Conservation (phyloP, 2,888 invertebrate genomes). For the Pristionchus maxplancki region DNA sequence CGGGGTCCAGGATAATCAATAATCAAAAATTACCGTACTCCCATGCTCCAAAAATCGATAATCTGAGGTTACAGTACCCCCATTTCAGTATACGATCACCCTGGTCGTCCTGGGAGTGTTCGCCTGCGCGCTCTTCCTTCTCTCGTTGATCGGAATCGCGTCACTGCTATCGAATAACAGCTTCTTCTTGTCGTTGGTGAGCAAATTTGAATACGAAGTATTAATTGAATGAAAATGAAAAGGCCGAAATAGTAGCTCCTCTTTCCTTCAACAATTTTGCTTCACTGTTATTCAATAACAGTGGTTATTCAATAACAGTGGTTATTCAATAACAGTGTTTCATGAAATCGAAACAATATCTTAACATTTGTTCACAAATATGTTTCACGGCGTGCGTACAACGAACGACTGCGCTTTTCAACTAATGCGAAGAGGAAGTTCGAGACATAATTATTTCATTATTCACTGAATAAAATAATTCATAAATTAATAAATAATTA, state of each 20-base stretch:
- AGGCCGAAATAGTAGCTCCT: no score
- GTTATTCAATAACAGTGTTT: no score
- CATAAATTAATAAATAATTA: background rate
- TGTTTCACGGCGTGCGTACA: background rate
- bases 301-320: no score
- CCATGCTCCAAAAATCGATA: background rate
- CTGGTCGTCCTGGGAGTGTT: conserved; percentile 12
- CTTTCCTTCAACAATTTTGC: no score
- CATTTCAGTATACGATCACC: conserved; percentile 48
- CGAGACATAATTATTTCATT: no score
- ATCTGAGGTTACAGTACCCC: background rate
- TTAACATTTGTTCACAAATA: no score
- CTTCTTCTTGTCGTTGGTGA: conserved; percentile 49
- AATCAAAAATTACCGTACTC: no score
- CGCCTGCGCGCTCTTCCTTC: conserved; percentile 28
- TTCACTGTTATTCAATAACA: no score
- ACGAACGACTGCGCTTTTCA: background rate
- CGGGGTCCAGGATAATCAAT: no score
- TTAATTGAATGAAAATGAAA: no score
- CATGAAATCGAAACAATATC: no score
- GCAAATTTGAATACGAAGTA: no score
- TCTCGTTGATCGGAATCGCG: conserved; percentile 44
- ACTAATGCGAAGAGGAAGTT: background rate
- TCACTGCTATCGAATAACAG: conserved; percentile 44
- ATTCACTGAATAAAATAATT: background rate